Base-by-base conservation (phyloP, 2,113 vertebrate species). In the Chionis minor region DNA sequence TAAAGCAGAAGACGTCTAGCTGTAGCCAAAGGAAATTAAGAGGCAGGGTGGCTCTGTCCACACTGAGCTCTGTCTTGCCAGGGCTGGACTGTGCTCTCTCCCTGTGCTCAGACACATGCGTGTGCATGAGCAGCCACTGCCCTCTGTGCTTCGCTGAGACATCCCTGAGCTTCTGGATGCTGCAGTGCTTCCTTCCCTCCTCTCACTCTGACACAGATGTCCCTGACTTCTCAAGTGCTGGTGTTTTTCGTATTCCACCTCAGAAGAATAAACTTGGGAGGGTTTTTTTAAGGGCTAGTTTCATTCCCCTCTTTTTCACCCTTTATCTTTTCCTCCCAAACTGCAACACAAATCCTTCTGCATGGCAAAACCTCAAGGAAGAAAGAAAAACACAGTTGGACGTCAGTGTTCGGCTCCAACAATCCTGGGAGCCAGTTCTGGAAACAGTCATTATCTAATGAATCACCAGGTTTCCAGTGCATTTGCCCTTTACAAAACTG, bases 401-500 rank as follows among this genome's bases (percentile, higher is more conserved):
- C 14, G 24, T 77, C 96, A 95, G 58, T 21, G 70, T 75, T 93
- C 0, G 6, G 94, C 87, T 93, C 92, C 90, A 95, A 70, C 90
- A 91, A 88, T 96, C 81, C 92, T 94, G 92, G 84, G 91, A 97
- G 91, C 61, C 74, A 67, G 81, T 72, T 91, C 66, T 95, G 93
- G 86, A 89, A 96, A 91, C 4, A 88, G 66, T 47, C 65, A 75
- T 91, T 90, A 94, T 91, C 84, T 93, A 79, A 91, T 94, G 96
- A 96, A 95, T 96, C 94, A 97, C 84, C 83, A 65, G 66, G 70
- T 95, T 94, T 94, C 96, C 96, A 97, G 93, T 27, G 65, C 47
- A 79, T 70, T 92, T 84, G 70, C 92, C 81, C 81, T 85, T 94
- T 85, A 93, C 49, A 56, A 49, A 97, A 61, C 33, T 86, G 80